phyloP scores from a whole-genome alignment of 1,140 invertebrate genomes.

The Eciton burchellii region DNA sequence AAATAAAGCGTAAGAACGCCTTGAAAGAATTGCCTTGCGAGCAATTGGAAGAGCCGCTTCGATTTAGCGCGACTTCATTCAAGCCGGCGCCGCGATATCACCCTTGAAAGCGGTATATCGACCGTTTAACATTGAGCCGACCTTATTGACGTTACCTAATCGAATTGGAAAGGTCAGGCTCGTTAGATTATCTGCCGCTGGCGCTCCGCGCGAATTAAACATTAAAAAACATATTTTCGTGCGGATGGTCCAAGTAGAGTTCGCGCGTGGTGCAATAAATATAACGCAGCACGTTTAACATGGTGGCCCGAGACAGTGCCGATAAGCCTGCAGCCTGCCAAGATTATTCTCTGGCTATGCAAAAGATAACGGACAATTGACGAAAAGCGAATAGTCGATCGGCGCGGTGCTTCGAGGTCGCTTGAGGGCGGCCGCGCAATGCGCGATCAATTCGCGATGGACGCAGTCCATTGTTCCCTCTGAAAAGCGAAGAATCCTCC shows the following conservation, averaged over 20 bases:
- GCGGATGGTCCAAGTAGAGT: conserved; percentile 53
- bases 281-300: background rate
- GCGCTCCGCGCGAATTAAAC: conserved; percentile 34
- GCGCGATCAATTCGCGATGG: too few relatives aligned
- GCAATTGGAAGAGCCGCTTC: background rate
- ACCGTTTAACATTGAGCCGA: conserved; percentile 77
- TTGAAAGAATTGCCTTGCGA: background rate
- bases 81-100: conserved; percentile 33
- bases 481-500: background rate
- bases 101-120: conserved; percentile 56
- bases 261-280: conserved; percentile 1
- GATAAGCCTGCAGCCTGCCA: background rate
- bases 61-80: conserved; percentile 35
- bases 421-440: too few relatives aligned
- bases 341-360: conserved; percentile 51
- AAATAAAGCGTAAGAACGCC: too few relatives aligned
- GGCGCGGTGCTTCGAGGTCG: background rate
- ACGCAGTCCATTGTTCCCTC: too few relatives aligned
- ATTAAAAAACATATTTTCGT: conserved; percentile 68
- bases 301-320: background rate
- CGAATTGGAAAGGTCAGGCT: conserved; percentile 80
- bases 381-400: background rate
- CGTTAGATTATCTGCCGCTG: conserved; percentile 69
- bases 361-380: background rate
- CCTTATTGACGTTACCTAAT: conserved; percentile 81